Evolutionary conservation across 2,797 vertebrate genomes (phyloP).

Genomic region (Syngnathus rostellatus): DNA sequence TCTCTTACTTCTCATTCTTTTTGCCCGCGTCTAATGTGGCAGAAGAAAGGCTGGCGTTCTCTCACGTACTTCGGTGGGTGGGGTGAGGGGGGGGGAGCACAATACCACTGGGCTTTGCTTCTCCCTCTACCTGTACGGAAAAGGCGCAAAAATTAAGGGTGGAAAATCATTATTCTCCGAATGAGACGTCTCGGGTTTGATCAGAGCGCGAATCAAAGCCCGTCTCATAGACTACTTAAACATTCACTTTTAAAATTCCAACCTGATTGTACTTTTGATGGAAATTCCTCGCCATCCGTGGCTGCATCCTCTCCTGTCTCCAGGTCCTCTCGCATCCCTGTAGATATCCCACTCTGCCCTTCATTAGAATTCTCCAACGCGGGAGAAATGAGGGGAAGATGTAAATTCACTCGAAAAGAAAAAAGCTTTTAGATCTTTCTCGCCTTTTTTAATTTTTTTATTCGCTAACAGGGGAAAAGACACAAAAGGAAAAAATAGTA

Average conservation of each 20-base stretch:
- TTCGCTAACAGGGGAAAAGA: slow-evolving; percentile 64
- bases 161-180: slow-evolving; percentile 90
- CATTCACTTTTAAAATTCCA: slow-evolving; percentile 99
- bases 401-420: slow-evolving; percentile 78
- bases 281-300: slow-evolving; percentile 95
- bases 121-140: slow-evolving; percentile 71
- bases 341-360: slow-evolving; percentile 85
- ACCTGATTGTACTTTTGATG: slow-evolving; percentile 99
- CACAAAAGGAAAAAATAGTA: slow-evolving; percentile 50
- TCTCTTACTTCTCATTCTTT: slow-evolving; percentile 72
- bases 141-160: slow-evolving; percentile 71
- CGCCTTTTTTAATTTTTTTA: slow-evolving; percentile 15
- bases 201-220: slow-evolving; percentile 97
- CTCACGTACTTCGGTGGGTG: slow-evolving; percentile 38
- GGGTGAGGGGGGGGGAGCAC: slow-evolving; percentile 29
- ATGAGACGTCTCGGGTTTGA: slow-evolving; percentile 97
- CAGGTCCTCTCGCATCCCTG: slow-evolving; percentile 88
- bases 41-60: slow-evolving; percentile 67
- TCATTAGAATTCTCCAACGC: slow-evolving; percentile 99
- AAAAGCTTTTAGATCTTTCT: slow-evolving; percentile 90
- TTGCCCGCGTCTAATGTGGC: slow-evolving; percentile 64
- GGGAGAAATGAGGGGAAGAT: slow-evolving; percentile 92
- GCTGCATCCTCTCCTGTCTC: slow-evolving; percentile 93
- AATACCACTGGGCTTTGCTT: slow-evolving; percentile 72
- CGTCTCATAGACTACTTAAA: slow-evolving; percentile 99